Evolutionary conservation across 2,113 vertebrate genomes (phyloP), one percentile per base, ranked within the genome.

Genomic region (Jaculus jaculus): DNA sequence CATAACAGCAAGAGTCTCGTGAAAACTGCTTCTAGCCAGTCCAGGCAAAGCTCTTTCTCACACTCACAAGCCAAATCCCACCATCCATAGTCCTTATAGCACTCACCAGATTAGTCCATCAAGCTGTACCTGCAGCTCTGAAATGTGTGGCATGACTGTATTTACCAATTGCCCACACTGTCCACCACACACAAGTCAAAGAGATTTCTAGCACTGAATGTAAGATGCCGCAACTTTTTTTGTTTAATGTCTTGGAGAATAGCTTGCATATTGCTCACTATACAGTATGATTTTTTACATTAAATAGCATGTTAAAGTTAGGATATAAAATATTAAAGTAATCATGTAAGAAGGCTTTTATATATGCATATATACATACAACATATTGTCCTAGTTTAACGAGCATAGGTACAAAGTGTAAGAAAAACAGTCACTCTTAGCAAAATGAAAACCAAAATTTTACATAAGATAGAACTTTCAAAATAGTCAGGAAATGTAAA

Each of bases 131-230:
- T n/a, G n/a, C n/a, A n/a, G n/a, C n/a, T n/a, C n/a, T n/a, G n/a
- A n/a, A n/a, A n/a, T n/a, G n/a, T n/a, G n/a, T 90, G 32, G 10
- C 42, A 23, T 21, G 4, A 18, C 6, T 30, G 10, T 23, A 30
- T 39, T 71, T 32, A 63, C n/a, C 74, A 80, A 58, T 66, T 28
- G 28, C 37, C 13, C 3, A 23, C 24, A 17, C 32, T 11, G 8
- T 15, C 47, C 26, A 37, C 30, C 7, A 30, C 47, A 2, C 82
- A 11, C 9, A 32, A 24, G 26, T 16, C 2, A 0, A 2, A 17
- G 17, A 28, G 34, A 60, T 1, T 17, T 24, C 51, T 34, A 2
- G 42, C 47, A 92, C 71, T 39, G 28, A 69, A 81, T 32, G 20
- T 11, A 72, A 75, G 78, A 63, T 12, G 8, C 5, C 26, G 11